Conservation (phyloP, 1,140 invertebrate species). For the Radopholus similis region DNA sequence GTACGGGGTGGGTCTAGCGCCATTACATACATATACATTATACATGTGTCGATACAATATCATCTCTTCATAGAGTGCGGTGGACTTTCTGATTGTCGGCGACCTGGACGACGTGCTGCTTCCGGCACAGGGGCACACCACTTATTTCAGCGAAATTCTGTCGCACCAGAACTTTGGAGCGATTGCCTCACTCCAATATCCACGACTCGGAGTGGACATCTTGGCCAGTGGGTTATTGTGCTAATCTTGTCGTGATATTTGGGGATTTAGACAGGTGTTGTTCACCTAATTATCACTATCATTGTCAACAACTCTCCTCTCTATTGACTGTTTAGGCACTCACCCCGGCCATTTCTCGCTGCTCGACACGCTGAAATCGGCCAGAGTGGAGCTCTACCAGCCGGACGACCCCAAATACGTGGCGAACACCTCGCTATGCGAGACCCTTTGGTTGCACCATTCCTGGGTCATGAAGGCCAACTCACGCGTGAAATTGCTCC, state of each 20-base stretch:
- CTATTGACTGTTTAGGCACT: background rate
- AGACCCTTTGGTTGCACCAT: background rate
- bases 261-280: background rate
- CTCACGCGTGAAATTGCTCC: background rate
- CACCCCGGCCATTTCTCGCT: background rate
- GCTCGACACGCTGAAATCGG: background rate
- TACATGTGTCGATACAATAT: conserved; percentile 21
- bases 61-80: conserved; percentile 9
- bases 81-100: conserved; percentile 42
- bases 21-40: conserved; percentile 21
- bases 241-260: background rate
- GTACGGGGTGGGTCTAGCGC: conserved; percentile 33
- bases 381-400: background rate
- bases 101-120: conserved; percentile 48
- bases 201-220: background rate
- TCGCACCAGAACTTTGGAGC: background rate
- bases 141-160: conserved; percentile 23
- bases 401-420: background rate
- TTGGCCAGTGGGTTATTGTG: background rate
- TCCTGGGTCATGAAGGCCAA: background rate
- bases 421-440: background rate
- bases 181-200: background rate
- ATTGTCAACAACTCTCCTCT: background rate
- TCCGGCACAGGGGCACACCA: conserved; percentile 20
- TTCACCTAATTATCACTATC: background rate